Conservation (phyloP, 2,888 invertebrate genomes). For the Diaphora mendica region DNA sequence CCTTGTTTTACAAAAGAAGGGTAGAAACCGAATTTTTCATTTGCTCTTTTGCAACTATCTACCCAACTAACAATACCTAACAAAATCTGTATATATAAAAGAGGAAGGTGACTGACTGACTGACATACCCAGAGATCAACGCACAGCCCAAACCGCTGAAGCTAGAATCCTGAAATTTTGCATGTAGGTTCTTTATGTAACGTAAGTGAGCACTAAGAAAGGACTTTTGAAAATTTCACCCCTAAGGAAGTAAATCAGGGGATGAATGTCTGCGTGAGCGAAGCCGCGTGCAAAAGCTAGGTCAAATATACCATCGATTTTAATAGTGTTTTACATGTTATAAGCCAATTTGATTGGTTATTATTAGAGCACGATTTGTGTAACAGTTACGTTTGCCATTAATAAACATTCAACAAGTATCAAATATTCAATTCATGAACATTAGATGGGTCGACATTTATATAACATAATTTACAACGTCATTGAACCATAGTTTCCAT, state of each 20-base stretch:
- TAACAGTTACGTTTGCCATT: neutral
- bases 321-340: neutral
- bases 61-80: neutral
- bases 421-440: neutral
- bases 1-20: neutral
- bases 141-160: no score
- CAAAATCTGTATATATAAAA: no score
- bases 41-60: neutral
- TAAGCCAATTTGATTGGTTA: neutral
- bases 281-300: no score
- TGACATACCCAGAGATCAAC: no score
- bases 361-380: neutral
- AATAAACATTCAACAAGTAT: constrained; percentile 3
- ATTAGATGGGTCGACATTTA: constrained; percentile 22
- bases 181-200: no score
- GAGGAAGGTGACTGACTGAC: no score
- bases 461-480: constrained; percentile 24
- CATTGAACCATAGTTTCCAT: constrained; percentile 9
- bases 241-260: no score
- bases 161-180: no score
- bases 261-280: no score
- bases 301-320: neutral
- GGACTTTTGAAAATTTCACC: no score
- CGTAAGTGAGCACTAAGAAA: no score
- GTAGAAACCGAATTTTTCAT: neutral